Evolutionary conservation across 2,888 invertebrate genomes (phyloP).

Genomic region (Thera obeliscata): DNA sequence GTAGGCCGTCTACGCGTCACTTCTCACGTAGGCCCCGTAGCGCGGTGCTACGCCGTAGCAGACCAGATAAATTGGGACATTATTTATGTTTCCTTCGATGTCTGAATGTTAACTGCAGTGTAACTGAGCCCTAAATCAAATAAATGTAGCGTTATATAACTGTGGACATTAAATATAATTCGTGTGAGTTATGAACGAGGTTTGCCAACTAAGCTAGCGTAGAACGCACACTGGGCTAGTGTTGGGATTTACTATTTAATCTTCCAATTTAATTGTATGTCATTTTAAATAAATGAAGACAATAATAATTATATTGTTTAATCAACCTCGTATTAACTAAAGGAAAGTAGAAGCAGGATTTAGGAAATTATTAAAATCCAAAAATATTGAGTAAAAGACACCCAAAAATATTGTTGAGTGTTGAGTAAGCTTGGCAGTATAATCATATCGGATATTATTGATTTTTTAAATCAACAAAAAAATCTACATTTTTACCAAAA

Average conservation of each 20-base stretch:
- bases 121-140: constrained; percentile 15
- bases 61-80: neutral
- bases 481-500: too few species aligned
- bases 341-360: neutral
- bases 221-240: constrained; percentile 1
- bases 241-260: constrained; percentile 10
- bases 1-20: constrained; percentile 8
- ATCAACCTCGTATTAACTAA: neutral
- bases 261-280: neutral
- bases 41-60: constrained; percentile 23
- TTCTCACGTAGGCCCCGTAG: constrained; percentile 23
- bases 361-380: neutral
- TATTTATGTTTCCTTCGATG: constrained; percentile 8
- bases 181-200: constrained; percentile 12
- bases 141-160: constrained; percentile 18
- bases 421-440: too few species aligned
- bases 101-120: constrained; percentile 7
- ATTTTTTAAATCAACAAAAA: too few species aligned
- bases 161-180: constrained; percentile 22
- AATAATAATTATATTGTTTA: neutral
- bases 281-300: neutral
- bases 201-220: constrained; percentile 20
- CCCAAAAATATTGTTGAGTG: too few species aligned
- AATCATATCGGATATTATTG: too few species aligned
- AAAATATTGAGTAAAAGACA: too few species aligned